Percentiles rank a stretch among this genome's conserved stretches.
phyloP scores from a whole-genome alignment of 2,888 invertebrate genomes.

The Hypomecis atomaria region DNA sequence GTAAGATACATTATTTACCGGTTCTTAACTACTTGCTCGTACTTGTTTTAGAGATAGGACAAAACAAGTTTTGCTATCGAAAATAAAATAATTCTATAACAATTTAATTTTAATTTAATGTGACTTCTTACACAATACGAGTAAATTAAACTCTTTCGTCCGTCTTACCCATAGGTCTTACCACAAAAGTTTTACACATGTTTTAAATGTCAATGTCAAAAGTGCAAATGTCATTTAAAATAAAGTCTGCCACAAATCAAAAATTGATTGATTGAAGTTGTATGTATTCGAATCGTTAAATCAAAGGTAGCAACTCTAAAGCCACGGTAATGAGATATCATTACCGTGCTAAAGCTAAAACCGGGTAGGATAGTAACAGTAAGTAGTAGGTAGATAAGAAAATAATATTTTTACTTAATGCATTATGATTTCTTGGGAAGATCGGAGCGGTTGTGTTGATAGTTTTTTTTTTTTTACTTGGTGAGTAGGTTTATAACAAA shows the following conservation, averaged over 20 bases:
- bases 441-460: neutral
- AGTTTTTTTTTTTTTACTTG: neutral
- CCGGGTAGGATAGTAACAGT: neutral
- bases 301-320: neutral
- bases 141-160: too few relatives aligned
- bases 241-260: too few relatives aligned
- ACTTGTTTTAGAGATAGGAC: slow-evolving; percentile 3
- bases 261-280: too few relatives aligned
- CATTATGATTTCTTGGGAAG: neutral
- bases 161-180: too few relatives aligned
- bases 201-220: too few relatives aligned
- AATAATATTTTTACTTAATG: neutral
- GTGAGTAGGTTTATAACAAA: neutral
- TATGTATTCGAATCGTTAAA: neutral
- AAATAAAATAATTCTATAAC: neutral
- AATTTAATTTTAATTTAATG: too few relatives aligned
- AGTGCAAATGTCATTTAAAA: too few relatives aligned
- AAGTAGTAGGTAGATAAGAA: neutral
- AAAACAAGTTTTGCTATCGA: neutral
- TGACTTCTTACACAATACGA: too few relatives aligned
- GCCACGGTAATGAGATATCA: too few relatives aligned
- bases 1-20: neutral
- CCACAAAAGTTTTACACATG: too few relatives aligned
- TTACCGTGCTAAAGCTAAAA: neutral
- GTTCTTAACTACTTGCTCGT: neutral